Conservation (phyloP, 1,140 invertebrate genomes). For the Papilio machaon region DNA sequence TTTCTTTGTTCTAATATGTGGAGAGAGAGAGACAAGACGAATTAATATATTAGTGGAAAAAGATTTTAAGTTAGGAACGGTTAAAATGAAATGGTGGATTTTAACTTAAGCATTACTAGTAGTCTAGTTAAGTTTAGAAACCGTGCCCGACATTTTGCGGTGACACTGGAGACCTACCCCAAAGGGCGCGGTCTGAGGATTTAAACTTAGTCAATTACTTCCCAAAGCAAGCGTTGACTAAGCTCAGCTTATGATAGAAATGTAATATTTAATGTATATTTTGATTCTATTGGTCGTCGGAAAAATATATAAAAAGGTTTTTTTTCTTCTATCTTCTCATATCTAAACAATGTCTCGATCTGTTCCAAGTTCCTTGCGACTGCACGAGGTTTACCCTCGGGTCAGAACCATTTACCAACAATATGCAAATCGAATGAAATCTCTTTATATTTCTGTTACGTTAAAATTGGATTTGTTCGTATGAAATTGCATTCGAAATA, state of each 20-base stretch:
- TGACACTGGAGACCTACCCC: neutral
- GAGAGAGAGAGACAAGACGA: too few relatives aligned
- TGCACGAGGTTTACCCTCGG: neutral
- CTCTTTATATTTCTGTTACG: neutral
- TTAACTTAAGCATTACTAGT: too few relatives aligned
- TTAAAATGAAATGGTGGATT: neutral
- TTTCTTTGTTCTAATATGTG: too few relatives aligned
- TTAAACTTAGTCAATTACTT: neutral
- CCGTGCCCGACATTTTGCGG: neutral
- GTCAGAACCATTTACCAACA: neutral
- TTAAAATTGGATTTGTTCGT: conserved; percentile 22
- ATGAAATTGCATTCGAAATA: conserved; percentile 20
- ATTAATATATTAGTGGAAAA: too few relatives aligned
- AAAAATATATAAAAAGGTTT: neutral
- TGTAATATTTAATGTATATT: neutral
- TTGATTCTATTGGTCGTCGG: neutral
- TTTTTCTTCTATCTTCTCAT: neutral
- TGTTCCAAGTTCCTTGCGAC: neutral
- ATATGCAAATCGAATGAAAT: conserved; percentile 1
- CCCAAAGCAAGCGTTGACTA: neutral
- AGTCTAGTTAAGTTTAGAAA: neutral
- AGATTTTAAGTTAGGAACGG: neutral
- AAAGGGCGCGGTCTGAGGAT: neutral
- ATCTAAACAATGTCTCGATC: neutral
- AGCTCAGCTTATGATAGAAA: neutral